Evolutionary conservation across 1,140 invertebrate species (phyloP), one percentile per base, ranked within the genome.

Genomic region (Lordiphosa mommai): DNA sequence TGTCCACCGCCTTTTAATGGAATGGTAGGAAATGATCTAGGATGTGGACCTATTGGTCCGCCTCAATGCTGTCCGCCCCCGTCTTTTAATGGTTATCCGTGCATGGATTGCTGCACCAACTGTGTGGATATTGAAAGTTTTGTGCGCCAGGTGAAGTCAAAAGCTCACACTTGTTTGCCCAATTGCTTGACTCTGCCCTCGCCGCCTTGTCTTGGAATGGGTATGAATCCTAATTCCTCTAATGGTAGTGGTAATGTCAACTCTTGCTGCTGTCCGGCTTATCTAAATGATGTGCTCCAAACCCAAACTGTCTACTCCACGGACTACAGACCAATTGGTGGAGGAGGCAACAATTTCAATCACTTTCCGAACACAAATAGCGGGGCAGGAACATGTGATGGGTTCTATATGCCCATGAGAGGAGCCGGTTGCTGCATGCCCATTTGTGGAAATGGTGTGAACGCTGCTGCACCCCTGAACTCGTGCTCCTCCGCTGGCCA

Each of bases 241-340:
- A 13, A 8, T 14, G 12, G 5, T 13, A 1, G 14, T 29, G 27
- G 6, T 38, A 13, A 30, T 7, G 12, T 3, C 17, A 34, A 13
- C 3, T 2, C 23, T 1, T 20, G 9, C 10, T 9, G 10, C 20
- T 34, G 14, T 13, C 3, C 17, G 4, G 8, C 27, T 4, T 7
- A 17, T 20, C 1, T 40, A 0, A 57, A 63, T n/a, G 72, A 70
- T 13, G 1, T 14, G 1, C 5, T 76, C 5, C 48, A 71, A 8
- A 0, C 4, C 7, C 40, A 55, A 9, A 67, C 56, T 1, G 67
- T 77, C 4, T 77, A 77, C 20, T 12, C 10, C 13, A 36, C 34
- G 2, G 72, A 77, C 14, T 77, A 68, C 12, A 41, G 29, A 3
- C 61, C 66, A 1, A n/a, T 51, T 4, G 1, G 6, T 4, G 2